A percentile compares a stretch with the other conserved stretches of the same genome.
phyloP scores from a whole-genome alignment of 1,140 invertebrate genomes.

The Drosophila nasuta region DNA sequence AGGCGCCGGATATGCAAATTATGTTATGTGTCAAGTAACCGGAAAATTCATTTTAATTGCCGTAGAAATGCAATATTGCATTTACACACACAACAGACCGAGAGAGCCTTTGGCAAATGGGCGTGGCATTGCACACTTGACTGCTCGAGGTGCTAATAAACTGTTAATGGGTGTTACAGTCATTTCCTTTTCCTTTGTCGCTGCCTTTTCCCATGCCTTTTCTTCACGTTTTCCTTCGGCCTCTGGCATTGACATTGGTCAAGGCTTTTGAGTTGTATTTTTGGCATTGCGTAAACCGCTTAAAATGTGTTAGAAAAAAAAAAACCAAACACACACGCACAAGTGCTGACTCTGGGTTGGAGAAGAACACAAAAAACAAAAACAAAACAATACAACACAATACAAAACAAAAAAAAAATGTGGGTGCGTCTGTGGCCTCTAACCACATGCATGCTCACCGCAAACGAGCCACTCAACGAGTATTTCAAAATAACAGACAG shows the following conservation, averaged over 20 bases:
- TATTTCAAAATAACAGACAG: constrained; percentile 81
- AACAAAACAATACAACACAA: no score
- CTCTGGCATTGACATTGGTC: neutral
- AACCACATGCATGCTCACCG: constrained; percentile 73
- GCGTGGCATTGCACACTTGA: constrained; percentile 24
- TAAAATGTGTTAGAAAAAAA: constrained; percentile 48
- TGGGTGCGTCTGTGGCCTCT: constrained; percentile 27
- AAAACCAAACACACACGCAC: neutral
- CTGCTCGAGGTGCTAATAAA: constrained; percentile 60
- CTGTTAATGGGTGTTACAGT: constrained; percentile 41
- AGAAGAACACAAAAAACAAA: neutral
- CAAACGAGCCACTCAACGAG: constrained; percentile 80
- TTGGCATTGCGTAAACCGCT: constrained; percentile 29
- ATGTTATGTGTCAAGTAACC: constrained; percentile 85
- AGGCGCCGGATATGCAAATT: constrained; percentile 76
- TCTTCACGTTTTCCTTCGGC: neutral
- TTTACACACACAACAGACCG: constrained; percentile 25
- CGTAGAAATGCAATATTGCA: constrained; percentile 78
- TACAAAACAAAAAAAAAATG: neutral
- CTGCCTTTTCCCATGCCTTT: no score
- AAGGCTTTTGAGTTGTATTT: neutral
- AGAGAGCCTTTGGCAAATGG: neutral
- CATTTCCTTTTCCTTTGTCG: neutral
- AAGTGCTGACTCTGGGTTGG: neutral
- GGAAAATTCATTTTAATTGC: constrained; percentile 85